Evolutionary conservation across 2,113 vertebrate genomes (phyloP), one percentile per base, ranked within the genome.

Genomic region (Peromyscus californicus): DNA sequence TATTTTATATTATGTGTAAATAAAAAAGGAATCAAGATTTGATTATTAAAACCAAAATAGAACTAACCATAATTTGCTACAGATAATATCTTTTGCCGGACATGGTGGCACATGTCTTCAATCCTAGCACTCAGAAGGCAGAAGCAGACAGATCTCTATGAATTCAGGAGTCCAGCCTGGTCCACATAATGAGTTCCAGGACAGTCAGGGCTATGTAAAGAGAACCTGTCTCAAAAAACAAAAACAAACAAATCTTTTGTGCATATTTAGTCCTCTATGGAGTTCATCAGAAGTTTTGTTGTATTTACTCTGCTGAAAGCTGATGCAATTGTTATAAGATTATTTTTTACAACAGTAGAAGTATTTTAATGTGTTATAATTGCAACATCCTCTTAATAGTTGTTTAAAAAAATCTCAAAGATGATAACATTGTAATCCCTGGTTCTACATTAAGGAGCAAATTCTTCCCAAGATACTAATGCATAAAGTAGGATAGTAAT

Each of bases 321-420:
- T 96, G 96, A 90, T 90, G 57, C 95, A 97, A 72, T 94, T 96
- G 87, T 96, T 97, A 90, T 95, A 97, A 98, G 92, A 67, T 97
- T 92, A 54, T 98, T 90, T 98, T 98, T 89, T 91, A 83, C 80
- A 93, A 96, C 97, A 97, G 98, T 97, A 97, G 98, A 97, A 97
- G 31, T 84, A 89, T 93, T 98, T 98, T 98, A 98, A 98, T 98
- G 97, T 98, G 93, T 86, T 97, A 75, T 97, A 98, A 98, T 98
- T 98, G 96, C 91, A 98, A 61, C 93, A 97, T 98, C 95, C 96
- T 98, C 89, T 98, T 97, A 97, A 89, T 75, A 98, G 94, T 91
- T 98, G 97, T 89, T 96, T 90, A 17, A 45, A 74, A 98, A 98
- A 98, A 96, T 97, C 96, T 98, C 97, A 98, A 98, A 97, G 98